Evolutionary conservation across 2,888 invertebrate genomes (phyloP).

Genomic region (Rotaria sp.): DNA sequence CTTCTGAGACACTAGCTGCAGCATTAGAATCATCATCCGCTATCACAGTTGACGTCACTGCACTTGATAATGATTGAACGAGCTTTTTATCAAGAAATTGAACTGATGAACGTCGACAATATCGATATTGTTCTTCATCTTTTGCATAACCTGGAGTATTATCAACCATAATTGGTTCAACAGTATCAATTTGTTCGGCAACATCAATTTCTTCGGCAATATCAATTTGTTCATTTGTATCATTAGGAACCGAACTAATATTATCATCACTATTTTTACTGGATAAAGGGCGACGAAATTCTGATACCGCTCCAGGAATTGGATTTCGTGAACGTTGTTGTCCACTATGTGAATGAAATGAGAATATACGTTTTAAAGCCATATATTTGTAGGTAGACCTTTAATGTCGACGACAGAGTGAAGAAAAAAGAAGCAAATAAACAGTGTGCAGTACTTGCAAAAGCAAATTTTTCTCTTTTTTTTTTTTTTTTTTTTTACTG

Average conservation of each 20-base stretch:
- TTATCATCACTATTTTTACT: not conserved
- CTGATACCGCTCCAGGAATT: not conserved
- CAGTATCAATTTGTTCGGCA: not conserved
- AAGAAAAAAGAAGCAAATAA: not conserved
- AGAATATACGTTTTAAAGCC: not conserved
- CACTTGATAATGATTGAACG: not conserved
- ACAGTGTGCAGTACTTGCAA: not conserved
- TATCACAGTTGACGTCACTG: not conserved
- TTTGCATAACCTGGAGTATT: not conserved
- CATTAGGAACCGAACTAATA: not conserved
- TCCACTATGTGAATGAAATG: not conserved
- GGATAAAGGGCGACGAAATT: not conserved
- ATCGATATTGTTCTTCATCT: not conserved
- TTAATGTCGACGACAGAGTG: not conserved
- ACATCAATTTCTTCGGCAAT: too few species aligned
- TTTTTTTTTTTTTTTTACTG: too few species aligned
- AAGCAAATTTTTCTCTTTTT: not conserved
- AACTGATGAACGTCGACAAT: not conserved
- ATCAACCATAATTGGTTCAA: not conserved
- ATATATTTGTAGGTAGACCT: not conserved
- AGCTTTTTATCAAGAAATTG: slow-evolving; percentile 10
- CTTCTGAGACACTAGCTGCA: not conserved
- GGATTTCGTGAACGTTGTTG: not conserved
- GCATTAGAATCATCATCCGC: not conserved
- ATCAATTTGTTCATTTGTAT: not conserved